These are phyloP conservation scores for zebrafish (Danio rerio) DNA, from an alignment of 2,113 vertebrate species.

Conservation along the genomic window DNA sequence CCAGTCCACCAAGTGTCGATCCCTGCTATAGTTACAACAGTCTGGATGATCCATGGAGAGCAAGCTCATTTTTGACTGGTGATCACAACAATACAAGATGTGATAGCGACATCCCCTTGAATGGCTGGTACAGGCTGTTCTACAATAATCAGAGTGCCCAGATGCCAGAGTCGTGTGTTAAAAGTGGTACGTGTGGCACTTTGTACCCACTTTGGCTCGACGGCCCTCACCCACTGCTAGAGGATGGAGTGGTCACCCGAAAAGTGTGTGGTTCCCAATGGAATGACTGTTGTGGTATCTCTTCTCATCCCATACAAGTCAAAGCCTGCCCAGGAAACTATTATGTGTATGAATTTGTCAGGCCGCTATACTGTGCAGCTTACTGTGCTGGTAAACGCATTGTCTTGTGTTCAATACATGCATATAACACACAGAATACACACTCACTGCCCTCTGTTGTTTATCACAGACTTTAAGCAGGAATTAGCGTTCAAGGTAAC, in stretches of 20 bases:
- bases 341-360: conserved; percentile 23
- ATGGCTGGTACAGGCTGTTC: conserved; percentile 19
- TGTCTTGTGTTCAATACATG: no score
- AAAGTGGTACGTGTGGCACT: background rate
- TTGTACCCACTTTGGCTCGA: background rate
- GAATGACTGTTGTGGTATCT: conserved; percentile 35
- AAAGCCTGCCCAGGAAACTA: conserved; percentile 35
- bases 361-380: background rate
- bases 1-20: background rate
- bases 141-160: conserved; percentile 1
- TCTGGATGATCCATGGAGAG: conserved; percentile 36
- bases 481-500: no score
- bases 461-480: no score
- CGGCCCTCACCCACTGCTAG: conserved; percentile 17
- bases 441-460: no score
- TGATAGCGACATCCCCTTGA: background rate
- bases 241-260: conserved; percentile 27
- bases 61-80: background rate
- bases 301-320: background rate
- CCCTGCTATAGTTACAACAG: conserved; percentile 11
- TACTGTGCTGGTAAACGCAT: conserved; percentile 24
- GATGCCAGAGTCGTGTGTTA: conserved; percentile 31
- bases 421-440: no score
- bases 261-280: background rate
- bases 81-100: background rate